Base-by-base conservation (phyloP, 2,888 invertebrate genomes). In the Meghimatium bilineatum region DNA sequence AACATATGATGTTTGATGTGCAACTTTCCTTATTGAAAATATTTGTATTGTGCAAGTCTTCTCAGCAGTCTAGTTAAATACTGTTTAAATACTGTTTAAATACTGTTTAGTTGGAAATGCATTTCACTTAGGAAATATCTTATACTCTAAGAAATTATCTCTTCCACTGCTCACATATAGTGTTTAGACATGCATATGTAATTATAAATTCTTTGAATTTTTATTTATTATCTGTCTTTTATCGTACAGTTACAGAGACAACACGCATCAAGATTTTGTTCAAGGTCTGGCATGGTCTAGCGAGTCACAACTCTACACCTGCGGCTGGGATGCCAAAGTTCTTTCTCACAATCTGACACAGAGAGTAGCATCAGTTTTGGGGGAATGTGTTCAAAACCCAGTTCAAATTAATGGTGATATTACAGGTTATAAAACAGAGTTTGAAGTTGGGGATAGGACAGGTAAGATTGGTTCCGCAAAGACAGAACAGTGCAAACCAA, bases 241-340 rank as follows among this genome's bases (percentile, higher is more conserved):
- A 17, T 66, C 23, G 8, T 67, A 8, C 76, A 82, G 82, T n/a
- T 82, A 82, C 44, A 34, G n/a, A 26, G 67, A 83, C 52, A 60
- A 1, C 3, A 83, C 77, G 12, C 83, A 83, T 38, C 66, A 69
- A 72, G 83, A 83, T 71, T 83, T 83, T 83, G 83, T 83, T 12
- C 77, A 78, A 32, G 83, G 83, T 36, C 77, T 83, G 56, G 60
- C 77, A 1, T 83, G 83, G 83, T 71, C 77, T 66, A 83, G 60
- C n/a, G 56, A 77, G 26, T 83, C 77, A 17, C 77, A 71, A 36
- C 38, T 83, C n/a, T 83, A 78, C 78, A 83, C 83, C 1, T 83
- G 83, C 63, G 83, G 76, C 1, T 83, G 83, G 83, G 83, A 83
- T 32, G 63, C 83, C 26, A 77, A 63, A 44, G 78, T 83, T 26